Evolutionary conservation across 2,797 vertebrate species (phyloP), one percentile per base, ranked within the genome.

Genomic region (Phataginus tetradactyla): DNA sequence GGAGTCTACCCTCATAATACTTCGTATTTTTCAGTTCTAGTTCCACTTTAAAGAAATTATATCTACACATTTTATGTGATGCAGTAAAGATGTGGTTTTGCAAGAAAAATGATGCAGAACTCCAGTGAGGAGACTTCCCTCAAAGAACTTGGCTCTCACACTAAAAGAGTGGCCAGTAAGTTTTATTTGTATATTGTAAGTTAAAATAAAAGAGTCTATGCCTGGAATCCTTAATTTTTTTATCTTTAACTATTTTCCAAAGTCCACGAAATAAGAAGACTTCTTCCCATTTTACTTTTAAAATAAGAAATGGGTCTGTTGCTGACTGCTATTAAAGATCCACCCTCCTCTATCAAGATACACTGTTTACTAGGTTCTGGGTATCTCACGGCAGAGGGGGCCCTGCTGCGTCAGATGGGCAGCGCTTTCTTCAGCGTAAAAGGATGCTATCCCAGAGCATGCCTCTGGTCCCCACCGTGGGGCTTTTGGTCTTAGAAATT

Each of bases 361-460:
- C 1, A 8, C 34, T 17, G 42, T 20, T 34, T 34, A 7, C 4
- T 18, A 18, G 42, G 59, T 32, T 23, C 32, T 1, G 15, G 66
- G 12, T 2, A 1, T 25, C 10, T 53, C 5, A 2, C 18, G 18
- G 49, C 39, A 77, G 39, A 9, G 21, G 86, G 39, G 1, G 7
- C 10, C 42, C 4, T 29, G 63, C 27, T 23, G 17, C 11, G 8
- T 27, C 20, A 9, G 7, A 17, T 0, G 3, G 4, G 42, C 72
- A 29, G 2, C 0, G 0, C 45, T 1, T 4, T 17, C 1, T 4
- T 49, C 61, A 27, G 69, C 10, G 90, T 51, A 34, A 7, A 0
- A 8, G 12, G 42, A 8, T 15, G 10, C n/a, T 15, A 45, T 42
- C 4, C 59, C 42, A 17, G 71, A 90, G 75, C 0, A 0, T 25